Conservation (phyloP, 2,888 invertebrate genomes). For the Pheosia gnoma region DNA sequence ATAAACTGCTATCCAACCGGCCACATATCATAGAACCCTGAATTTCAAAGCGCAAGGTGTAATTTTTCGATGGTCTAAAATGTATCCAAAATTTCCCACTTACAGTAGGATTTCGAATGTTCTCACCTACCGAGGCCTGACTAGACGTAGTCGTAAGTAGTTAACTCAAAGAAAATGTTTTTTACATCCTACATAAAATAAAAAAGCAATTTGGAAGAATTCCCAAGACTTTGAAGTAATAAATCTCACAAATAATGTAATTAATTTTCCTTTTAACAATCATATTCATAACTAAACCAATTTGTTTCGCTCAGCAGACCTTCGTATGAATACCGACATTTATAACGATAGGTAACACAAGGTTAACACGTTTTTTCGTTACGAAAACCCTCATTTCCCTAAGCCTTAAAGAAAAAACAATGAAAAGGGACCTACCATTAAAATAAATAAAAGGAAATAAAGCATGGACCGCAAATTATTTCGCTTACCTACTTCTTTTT, state of each 20-base stretch:
- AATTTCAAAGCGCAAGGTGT: slow-evolving; percentile 23
- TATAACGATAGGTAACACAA: slow-evolving; percentile 62
- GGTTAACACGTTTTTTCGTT: slow-evolving; percentile 66
- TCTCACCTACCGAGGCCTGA: neutral
- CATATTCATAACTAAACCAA: slow-evolving; percentile 59
- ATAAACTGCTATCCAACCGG: slow-evolving; percentile 76
- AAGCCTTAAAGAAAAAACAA: slow-evolving; percentile 74
- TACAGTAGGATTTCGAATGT: neutral
- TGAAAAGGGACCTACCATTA: slow-evolving; percentile 80
- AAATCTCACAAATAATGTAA: slow-evolving; percentile 23
- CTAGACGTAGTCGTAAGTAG: neutral
- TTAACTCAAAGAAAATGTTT: neutral
- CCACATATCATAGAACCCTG: slow-evolving; percentile 68
- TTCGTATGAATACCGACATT: slow-evolving; percentile 60
- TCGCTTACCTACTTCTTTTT: slow-evolving; percentile 84
- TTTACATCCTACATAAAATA: no score
- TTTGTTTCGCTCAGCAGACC: slow-evolving; percentile 65
- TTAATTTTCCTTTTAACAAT: slow-evolving; percentile 61
- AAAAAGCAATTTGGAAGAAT: no score
- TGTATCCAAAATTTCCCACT: neutral
- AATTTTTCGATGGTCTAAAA: neutral
- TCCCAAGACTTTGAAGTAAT: no score
- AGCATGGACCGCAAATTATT: slow-evolving; percentile 82
- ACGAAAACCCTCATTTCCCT: slow-evolving; percentile 63
- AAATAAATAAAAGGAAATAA: slow-evolving; percentile 84